Conservation (phyloP, 2,113 vertebrate genomes). For the Tretioscincus oriximinensis region DNA sequence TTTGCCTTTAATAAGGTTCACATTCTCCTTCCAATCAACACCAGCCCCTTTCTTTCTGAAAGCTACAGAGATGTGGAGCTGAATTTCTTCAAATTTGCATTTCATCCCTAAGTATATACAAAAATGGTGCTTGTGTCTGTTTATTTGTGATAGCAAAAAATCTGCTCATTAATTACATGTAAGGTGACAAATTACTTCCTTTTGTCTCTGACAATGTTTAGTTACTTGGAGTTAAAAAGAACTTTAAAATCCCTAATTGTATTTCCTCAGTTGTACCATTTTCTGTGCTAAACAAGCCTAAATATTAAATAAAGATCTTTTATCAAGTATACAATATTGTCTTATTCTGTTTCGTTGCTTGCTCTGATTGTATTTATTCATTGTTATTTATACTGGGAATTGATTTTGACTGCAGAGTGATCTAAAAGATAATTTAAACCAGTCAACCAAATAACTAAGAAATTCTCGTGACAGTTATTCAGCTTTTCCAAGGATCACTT, state of each 20-base stretch:
- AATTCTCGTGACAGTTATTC: neutral
- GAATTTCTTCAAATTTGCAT: too few relatives aligned
- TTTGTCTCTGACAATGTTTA: neutral
- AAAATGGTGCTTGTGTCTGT: neutral
- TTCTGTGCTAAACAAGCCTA: neutral
- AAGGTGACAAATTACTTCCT: neutral
- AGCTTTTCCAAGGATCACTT: neutral
- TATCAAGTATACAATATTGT: too few relatives aligned
- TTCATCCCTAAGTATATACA: neutral
- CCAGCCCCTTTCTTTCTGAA: too few relatives aligned
- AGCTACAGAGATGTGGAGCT: too few relatives aligned
- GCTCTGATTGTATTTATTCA: too few relatives aligned
- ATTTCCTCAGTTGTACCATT: neutral
- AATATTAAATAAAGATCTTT: neutral
- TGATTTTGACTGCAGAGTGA: too few relatives aligned
- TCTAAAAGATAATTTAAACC: too few relatives aligned
- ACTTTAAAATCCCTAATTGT: neutral
- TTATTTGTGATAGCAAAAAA: neutral
- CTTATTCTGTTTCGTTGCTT: too few relatives aligned
- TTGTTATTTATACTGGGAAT: too few relatives aligned
- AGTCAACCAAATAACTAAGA: neutral
- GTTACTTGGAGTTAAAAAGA: too few relatives aligned
- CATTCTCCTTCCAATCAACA: too few relatives aligned
- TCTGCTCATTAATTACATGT: neutral
- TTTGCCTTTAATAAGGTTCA: too few relatives aligned